phyloP scores from a whole-genome alignment of 2,888 invertebrate species.

The Bugulina stolonifera region DNA sequence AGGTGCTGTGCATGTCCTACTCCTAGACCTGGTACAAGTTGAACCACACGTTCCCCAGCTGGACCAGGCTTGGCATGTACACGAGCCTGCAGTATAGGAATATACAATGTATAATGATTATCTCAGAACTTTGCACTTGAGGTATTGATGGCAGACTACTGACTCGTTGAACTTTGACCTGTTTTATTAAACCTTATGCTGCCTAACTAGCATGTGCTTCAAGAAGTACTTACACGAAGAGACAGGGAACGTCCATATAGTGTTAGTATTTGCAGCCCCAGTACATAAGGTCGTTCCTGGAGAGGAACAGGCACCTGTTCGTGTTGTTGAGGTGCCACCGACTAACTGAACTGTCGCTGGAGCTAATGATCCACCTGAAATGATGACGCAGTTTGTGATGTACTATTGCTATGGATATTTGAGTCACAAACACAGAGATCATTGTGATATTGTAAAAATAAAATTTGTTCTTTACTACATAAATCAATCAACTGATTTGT shows the following conservation, averaged over 20 bases:
- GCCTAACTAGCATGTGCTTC: no score
- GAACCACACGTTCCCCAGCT: not conserved
- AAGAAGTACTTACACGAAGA: not conserved
- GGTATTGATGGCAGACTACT: no score
- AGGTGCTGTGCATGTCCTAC: not conserved
- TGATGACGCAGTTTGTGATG: no score
- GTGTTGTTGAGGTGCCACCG: not conserved
- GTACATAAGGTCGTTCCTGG: not conserved
- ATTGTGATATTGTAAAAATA: no score
- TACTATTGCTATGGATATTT: no score
- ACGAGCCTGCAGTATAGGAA: not conserved
- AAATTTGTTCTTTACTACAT: no score
- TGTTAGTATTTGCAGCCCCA: not conserved
- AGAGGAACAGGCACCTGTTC: not conserved
- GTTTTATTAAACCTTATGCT: no score
- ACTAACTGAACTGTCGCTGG: not conserved
- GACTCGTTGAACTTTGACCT: no score
- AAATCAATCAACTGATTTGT: no score
- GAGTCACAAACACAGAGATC: no score
- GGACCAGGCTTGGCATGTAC: not conserved
- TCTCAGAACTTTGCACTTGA: no score
- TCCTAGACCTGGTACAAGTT: not conserved
- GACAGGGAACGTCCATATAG: conserved; percentile 12
- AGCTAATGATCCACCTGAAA: not conserved
- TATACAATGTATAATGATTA: no score